These are phyloP conservation scores for Ciconia stormi DNA, from an alignment of 2,113 vertebrate species.

Conservation along the genomic window DNA sequence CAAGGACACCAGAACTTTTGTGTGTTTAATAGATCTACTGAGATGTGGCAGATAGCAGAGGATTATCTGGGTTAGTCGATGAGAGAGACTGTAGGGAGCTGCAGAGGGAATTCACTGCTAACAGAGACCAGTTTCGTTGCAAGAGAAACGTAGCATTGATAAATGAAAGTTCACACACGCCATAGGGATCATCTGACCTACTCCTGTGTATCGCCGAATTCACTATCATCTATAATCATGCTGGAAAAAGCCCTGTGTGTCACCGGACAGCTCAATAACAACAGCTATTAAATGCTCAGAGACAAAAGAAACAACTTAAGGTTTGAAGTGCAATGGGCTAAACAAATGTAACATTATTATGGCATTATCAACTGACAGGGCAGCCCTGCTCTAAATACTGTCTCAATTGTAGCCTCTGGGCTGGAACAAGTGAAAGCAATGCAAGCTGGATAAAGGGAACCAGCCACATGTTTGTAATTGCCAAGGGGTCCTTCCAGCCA, in stretches of 20 bases:
- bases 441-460: not conserved
- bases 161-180: not conserved
- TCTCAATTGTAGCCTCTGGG: not conserved
- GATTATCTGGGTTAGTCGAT: slow-evolving; percentile 46
- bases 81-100: slow-evolving; percentile 18
- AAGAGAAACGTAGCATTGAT: not conserved
- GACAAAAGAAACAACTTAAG: not conserved
- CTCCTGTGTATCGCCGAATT: not conserved
- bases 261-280: not conserved
- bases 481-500: not conserved
- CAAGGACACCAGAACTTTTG: slow-evolving; percentile 5
- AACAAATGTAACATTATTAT: not conserved
- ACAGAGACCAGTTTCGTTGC: not conserved
- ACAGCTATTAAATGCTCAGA: not conserved
- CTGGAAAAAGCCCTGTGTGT: not conserved
- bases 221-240: not conserved
- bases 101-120: not conserved
- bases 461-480: not conserved
- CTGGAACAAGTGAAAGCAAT: not conserved
- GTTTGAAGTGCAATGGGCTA: not conserved
- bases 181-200: not conserved
- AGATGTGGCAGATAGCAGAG: slow-evolving; percentile 45
- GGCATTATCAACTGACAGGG: not conserved
- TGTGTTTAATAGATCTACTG: slow-evolving; percentile 19
- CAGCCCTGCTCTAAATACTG: not conserved